Percentiles rank a stretch among this genome's conserved stretches.
phyloP scores from a whole-genome alignment of 1,140 invertebrate species.

The Hestina assimilis region DNA sequence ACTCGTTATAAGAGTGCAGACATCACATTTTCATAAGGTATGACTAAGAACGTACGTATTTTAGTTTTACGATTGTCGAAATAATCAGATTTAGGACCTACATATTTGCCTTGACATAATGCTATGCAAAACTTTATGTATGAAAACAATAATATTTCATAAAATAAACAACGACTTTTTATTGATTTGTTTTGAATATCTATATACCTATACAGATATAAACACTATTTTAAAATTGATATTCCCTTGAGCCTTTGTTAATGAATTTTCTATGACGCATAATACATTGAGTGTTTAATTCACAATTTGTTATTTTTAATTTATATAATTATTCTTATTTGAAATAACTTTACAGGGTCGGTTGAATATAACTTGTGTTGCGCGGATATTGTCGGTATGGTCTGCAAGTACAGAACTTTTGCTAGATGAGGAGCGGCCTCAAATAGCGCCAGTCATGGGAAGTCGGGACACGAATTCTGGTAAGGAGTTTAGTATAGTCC shows the following conservation, averaged over 20 bases:
- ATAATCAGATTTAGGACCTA: no score
- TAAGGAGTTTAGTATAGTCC: constrained; percentile 17
- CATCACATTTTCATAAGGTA: constrained; percentile 71
- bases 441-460: constrained; percentile 82
- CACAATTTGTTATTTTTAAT: no score
- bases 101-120: no score
- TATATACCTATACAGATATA: no score
- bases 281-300: no score
- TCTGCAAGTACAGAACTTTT: constrained; percentile 73
- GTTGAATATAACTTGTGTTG: constrained; percentile 81
- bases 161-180: no score
- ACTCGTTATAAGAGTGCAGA: constrained; percentile 70
- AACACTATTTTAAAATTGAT: no score
- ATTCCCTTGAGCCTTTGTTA: no score
- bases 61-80: neutral
- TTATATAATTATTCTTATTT: neutral
- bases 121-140: no score
- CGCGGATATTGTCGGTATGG: constrained; percentile 81
- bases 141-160: no score
- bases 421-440: constrained; percentile 82
- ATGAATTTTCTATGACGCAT: no score
- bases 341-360: constrained; percentile 64
- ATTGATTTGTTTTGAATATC: no score
- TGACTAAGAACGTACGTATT: constrained; percentile 4
- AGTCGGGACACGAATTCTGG: constrained; percentile 79